Evolutionary conservation across 2,113 vertebrate genomes (phyloP), one percentile per base, ranked within the genome.

Genomic region (Emydocephalus ijimae): DNA sequence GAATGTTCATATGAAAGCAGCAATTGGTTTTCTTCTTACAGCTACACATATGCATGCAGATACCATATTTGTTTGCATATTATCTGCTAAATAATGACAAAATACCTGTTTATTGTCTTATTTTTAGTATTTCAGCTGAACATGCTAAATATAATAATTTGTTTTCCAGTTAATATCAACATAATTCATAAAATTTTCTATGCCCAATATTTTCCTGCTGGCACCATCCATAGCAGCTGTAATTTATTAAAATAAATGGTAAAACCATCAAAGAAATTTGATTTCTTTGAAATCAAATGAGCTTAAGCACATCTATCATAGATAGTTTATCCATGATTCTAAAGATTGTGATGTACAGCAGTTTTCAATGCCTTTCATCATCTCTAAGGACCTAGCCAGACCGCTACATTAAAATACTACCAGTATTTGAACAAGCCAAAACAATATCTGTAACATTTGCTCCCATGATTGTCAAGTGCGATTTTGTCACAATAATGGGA

Each of bases 1-100:
- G 14, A 57, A 21, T 90, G 15, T 52, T 92, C 23, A 61, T 92
- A 50, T 74, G 54, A 88, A 29, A 48, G 18, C 85, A 95, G 91
- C 26, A 91, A 0, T 88, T 61, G 59, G 8, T 89, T 93, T 93
- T 26, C 39, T n/a, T 91, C 94, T 23, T n/a, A 88, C 3, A 54
- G 29, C 12, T n/a, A 88, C 26, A 92, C 12, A 50, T 81, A 5
- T 81, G 21, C 86, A 91, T 24, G 7, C 0, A 14, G 26, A n/a
- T 24, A 87, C 20, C 3, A 89, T 4, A 39, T 50, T 3, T 61
- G 0, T 74, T 93, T 94, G 39, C 87, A 90, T 54, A 88, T 26
- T 0, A 0, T 52, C 56, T 91, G 85, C 12, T 15, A 39, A 81
- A 74, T 45, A 34, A 93, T 69, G 87, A 43, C 10, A 92, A 15